Evolutionary conservation across 2,797 vertebrate genomes (phyloP).

Genomic region (Coracias cyanogaster): DNA sequence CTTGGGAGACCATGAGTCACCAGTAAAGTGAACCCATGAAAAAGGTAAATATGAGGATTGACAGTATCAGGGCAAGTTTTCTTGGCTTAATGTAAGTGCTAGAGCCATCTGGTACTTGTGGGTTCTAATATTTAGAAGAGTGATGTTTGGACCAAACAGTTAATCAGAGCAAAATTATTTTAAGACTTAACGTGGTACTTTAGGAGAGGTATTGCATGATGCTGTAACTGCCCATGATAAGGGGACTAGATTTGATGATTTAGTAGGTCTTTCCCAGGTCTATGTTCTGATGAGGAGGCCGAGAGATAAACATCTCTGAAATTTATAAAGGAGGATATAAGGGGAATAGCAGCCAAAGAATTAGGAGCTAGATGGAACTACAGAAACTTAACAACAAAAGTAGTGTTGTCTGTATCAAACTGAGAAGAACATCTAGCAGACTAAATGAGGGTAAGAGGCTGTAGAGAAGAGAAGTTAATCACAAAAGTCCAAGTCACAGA

Average conservation of each 20-base stretch:
- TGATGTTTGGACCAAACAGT: neutral
- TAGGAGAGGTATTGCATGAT: neutral
- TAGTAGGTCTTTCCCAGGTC: neutral
- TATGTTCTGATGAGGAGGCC: neutral
- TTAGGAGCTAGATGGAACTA: neutral
- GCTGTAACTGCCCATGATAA: neutral
- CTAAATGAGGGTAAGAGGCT: neutral
- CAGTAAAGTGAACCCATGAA: neutral
- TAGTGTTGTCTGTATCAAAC: neutral
- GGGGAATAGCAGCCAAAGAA: neutral
- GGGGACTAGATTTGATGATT: neutral
- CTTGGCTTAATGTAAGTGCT: neutral
- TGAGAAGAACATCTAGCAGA: neutral
- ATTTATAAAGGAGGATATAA: neutral
- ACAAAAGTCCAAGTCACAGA: too few relatives aligned
- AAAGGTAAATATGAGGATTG: neutral
- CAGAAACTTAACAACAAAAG: neutral
- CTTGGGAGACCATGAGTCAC: neutral
- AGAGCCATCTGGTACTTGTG: neutral
- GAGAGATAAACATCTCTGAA: neutral
- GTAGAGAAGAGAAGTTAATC: too few relatives aligned
- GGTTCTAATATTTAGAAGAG: neutral
- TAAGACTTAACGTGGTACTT: neutral
- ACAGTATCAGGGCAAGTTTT: neutral
- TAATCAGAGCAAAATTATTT: neutral